A percentile compares a stretch with the other conserved stretches of the same genome.
These are phyloP conservation scores for Schizopygopsis pylzovi DNA, from an alignment of 2,797 vertebrate species.

Conservation along the genomic window DNA sequence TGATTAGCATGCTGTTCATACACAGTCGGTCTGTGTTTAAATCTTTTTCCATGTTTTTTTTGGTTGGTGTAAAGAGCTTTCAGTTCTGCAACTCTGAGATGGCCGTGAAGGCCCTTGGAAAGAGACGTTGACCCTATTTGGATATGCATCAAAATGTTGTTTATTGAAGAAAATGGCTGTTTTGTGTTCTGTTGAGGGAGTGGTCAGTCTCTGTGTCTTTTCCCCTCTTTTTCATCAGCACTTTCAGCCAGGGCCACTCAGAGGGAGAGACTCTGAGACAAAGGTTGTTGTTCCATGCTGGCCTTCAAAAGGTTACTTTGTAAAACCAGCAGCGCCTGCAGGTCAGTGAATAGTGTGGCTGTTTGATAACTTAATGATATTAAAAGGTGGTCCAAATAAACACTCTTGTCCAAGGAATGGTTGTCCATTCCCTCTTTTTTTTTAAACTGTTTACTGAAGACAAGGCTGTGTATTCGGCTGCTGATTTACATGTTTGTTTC, in stretches of 20 bases:
- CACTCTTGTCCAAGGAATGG: slow-evolving; percentile 12
- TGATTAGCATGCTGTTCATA: background rate
- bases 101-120: background rate
- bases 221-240: background rate
- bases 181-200: slow-evolving; percentile 40
- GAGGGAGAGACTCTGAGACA: slow-evolving; percentile 24
- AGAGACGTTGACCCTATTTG: slow-evolving; percentile 21
- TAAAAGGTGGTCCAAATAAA: slow-evolving; percentile 35
- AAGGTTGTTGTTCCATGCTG: slow-evolving; percentile 34
- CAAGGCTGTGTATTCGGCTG: background rate
- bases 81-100: background rate
- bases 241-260: slow-evolving; percentile 8
- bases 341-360: slow-evolving; percentile 29
- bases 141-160: slow-evolving; percentile 35
- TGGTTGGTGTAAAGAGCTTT: background rate
- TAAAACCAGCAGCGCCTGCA: slow-evolving; percentile 24
- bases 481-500: slow-evolving; percentile 24
- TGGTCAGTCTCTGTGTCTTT: slow-evolving; percentile 8
- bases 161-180: slow-evolving; percentile 45
- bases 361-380: slow-evolving; percentile 37
- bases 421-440: background rate
- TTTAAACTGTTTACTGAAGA: background rate
- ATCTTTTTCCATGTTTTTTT: background rate
- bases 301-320: slow-evolving; percentile 40
- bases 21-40: background rate